phyloP scores from a whole-genome alignment of 2,113 vertebrate species.

The Centrocercus urophasianus region DNA sequence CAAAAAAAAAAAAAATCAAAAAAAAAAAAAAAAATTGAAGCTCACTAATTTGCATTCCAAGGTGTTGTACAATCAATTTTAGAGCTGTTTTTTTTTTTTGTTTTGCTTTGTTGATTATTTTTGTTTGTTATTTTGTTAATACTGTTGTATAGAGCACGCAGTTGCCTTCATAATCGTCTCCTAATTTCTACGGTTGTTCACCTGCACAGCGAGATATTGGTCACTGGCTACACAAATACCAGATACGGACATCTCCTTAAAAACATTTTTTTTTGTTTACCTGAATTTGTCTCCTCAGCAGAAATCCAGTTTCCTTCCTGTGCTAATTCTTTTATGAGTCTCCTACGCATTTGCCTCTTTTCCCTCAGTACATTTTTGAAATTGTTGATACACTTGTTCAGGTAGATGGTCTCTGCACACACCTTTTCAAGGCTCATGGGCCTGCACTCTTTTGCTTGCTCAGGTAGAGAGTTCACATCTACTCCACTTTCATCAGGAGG shows the following conservation, averaged over 20 bases:
- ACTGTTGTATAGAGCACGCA: accelerated
- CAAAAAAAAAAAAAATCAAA: too few relatives aligned
- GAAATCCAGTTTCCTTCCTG: constrained; percentile 86
- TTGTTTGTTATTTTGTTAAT: background rate
- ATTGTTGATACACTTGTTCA: constrained; percentile 91
- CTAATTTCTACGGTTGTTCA: background rate
- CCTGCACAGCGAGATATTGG: background rate
- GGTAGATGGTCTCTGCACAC: constrained; percentile 85
- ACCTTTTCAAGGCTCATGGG: constrained; percentile 82
- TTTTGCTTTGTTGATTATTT: background rate
- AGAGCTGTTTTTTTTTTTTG: background rate
- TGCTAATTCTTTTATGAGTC: constrained; percentile 84
- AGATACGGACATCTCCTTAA: constrained; percentile 24
- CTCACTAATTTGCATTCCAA: background rate
- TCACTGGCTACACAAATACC: background rate
- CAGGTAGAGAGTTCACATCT: constrained; percentile 14
- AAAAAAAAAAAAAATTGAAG: background rate
- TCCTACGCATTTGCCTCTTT: constrained; percentile 87
- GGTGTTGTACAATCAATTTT: background rate
- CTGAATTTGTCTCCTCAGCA: constrained; percentile 85
- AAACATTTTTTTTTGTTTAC: constrained; percentile 75
- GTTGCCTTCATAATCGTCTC: background rate
- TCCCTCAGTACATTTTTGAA: constrained; percentile 92
- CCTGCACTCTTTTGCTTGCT: constrained; percentile 61
- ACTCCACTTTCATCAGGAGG: background rate